Percentiles rank a stretch among this genome's conserved stretches.
Conservation (phyloP, 2,797 vertebrate genomes). For the Sebastes hubbsi region DNA sequence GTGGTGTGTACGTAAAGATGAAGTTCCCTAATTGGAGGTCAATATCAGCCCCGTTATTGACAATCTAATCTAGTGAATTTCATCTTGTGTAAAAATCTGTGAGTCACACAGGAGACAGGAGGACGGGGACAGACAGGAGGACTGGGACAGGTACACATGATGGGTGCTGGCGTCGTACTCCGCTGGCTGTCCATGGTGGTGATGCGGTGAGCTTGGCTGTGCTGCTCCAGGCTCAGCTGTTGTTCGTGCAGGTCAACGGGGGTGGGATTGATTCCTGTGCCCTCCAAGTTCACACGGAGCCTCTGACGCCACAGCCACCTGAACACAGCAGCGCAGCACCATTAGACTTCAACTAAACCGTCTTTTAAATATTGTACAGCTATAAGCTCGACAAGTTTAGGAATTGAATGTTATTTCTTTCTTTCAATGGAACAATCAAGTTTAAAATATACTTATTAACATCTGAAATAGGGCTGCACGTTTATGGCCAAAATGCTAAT, state of each 20-base stretch:
- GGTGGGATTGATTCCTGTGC: conserved; percentile 92
- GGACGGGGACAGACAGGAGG: neutral
- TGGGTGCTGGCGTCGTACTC: conserved; percentile 55
- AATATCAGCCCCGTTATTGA: neutral
- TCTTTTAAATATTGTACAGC: neutral
- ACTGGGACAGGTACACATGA: neutral
- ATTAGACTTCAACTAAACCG: neutral
- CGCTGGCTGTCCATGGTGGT: conserved; percentile 58
- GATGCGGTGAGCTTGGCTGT: conserved; percentile 90
- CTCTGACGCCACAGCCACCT: conserved; percentile 98
- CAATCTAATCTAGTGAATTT: neutral
- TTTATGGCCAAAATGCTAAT: no score
- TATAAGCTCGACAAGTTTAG: neutral
- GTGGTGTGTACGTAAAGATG: no score
- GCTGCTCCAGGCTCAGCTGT: conserved; percentile 94
- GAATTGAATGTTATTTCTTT: neutral
- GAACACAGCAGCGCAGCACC: neutral
- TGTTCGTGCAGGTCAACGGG: conserved; percentile 95
- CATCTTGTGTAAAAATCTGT: neutral
- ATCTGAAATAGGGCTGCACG: no score
- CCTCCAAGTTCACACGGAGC: conserved; percentile 92
- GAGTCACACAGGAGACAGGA: neutral
- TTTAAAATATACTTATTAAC: no score
- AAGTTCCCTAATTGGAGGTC: neutral
- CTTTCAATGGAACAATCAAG: neutral